Conservation (phyloP, 2,797 vertebrate species). For the Sus cebifrons region DNA sequence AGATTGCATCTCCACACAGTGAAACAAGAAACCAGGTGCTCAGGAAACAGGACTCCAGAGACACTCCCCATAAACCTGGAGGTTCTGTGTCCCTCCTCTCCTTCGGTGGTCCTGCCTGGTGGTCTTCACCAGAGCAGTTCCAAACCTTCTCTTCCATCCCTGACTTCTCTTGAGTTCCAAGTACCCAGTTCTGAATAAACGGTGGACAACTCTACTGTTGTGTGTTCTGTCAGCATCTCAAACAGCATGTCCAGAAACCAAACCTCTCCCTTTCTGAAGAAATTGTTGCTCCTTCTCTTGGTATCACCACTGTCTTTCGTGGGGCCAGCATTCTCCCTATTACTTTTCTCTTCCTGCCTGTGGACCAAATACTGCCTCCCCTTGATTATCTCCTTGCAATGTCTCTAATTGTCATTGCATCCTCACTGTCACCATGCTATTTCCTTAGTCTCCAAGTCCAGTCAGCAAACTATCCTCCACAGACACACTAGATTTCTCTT, state of each 20-base stretch:
- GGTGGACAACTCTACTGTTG: neutral
- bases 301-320: accelerated
- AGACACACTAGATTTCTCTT: neutral
- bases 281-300: neutral
- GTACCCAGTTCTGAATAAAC: neutral
- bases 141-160: neutral
- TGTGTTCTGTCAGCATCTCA: neutral
- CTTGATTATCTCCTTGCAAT: neutral
- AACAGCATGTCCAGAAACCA: neutral
- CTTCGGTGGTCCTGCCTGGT: neutral
- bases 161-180: neutral
- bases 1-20: neutral
- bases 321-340: neutral
- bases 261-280: neutral
- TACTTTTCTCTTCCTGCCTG: neutral
- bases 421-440: neutral
- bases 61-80: neutral
- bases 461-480: neutral
- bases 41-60: neutral
- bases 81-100: neutral
- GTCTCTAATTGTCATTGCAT: neutral
- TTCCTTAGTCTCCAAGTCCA: neutral
- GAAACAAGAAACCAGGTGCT: neutral
- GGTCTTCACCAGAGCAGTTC: neutral
- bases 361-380: neutral